Evolutionary conservation across 2,888 invertebrate species (phyloP), one percentile per base, ranked within the genome.

Genomic region (Anorthoa munda): DNA sequence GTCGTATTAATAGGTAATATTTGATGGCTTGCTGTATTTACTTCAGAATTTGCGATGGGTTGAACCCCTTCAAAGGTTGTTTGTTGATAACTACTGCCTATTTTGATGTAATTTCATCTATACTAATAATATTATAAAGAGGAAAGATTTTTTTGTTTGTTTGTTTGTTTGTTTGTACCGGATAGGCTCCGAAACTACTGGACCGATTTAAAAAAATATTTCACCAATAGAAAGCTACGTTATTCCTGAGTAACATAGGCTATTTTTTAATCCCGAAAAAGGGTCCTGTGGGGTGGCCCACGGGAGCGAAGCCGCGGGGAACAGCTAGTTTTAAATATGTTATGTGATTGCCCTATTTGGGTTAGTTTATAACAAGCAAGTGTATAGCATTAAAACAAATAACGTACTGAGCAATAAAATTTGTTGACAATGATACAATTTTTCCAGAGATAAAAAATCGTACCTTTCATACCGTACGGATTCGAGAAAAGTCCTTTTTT

Each of bases 1-100:
- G 61, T 46, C 55, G 68, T 45, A 70, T 68, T 65, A 65, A 67
- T 81, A 48, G 23, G 18, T 48, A 39, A 77, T 73, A 78, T 73
- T 81, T 66, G 81, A 77, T 72, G 11, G 50, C 17, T 15, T 26
- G 31, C 21, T 56, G 26, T 66, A 64, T 72, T 81, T 51, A 53
- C 18, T 71, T 58, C 45, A 56, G 67, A 67, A 76, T 76, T 60
- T 53, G 39, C 26, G 21, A 65, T 76, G 13, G 46, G 13, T n/a
- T 67, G 4, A 75, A 66, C 71, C 26, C 64, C 39, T 56, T 48
- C 13, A 5, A 21, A 64, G 45, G 18, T n/a, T 63, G n/a, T 64
- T 77, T 58, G 66, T 61, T 13, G 18, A 39, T 53, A 58, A 39
- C 11, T 11, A 9, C 13, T 26, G n/a, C 17, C n/a, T 2, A 59